Base-by-base conservation (phyloP, 2,797 vertebrate genomes). In the Smutsia temminckii region DNA sequence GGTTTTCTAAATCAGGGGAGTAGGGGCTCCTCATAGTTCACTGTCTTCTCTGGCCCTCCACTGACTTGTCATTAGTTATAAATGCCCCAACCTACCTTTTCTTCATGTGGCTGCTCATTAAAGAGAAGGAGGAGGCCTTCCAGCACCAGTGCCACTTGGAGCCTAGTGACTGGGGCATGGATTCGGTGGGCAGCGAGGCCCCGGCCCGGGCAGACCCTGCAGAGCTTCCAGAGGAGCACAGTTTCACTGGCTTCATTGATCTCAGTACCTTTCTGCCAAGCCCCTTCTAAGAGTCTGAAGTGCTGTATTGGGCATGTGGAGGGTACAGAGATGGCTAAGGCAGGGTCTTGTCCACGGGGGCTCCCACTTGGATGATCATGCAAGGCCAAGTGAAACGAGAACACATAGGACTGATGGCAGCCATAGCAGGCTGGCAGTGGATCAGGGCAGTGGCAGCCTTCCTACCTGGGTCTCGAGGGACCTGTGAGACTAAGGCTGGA, bases 51-150 rank as follows among this genome's bases (percentile, higher is more conserved):
- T 92, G 46, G 57, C 74, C 77, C 29, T 93, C 32, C 13, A n/a
- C 51, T 46, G 53, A 74, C 29, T 68, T 61, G 27, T 46, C 51
- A 34, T 68, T 85, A 64, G 57, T 69, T 91, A 63, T 34, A 79
- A 92, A 85, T 53, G 8, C 21, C 55, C 63, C n/a, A 57, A 13
- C n/a, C 81, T 77, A 64, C 46, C 29, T 61, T 81, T 93, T 49
- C 69, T 87, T 46, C 46, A 46, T 99, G 95, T 98, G 99, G 96
- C 98, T 99, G 96, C 98, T 99, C 97, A 99, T 99, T 97, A 99
- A 99, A 97, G 99, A 99, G 98, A 99, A 99, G 98, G 99, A 99
- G 6, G 99, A 99, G 0, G 99, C 99, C 55, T 99, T 99, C 97
- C 99, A 99, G 98, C 99, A 98, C 68, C 99, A 98, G 96, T 99